phyloP scores from a whole-genome alignment of 1,140 invertebrate species.

The Eupeodes corollae region DNA sequence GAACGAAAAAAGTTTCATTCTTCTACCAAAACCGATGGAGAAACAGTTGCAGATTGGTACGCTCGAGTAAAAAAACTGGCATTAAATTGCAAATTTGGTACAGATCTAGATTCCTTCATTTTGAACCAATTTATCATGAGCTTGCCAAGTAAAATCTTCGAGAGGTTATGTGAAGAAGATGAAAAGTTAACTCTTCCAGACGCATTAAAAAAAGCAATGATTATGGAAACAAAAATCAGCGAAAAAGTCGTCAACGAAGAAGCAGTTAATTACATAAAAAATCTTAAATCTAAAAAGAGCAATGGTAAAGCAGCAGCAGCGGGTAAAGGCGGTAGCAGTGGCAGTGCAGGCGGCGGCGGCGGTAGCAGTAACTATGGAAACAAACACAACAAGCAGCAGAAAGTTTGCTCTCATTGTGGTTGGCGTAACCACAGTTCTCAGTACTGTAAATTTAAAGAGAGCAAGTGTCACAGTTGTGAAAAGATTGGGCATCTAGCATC shows the following conservation, averaged over 20 bases:
- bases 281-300: background rate
- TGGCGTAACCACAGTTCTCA: background rate
- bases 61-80: too few species aligned
- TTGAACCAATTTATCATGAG: slow-evolving; percentile 1
- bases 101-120: background rate
- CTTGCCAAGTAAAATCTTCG: background rate
- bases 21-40: too few species aligned
- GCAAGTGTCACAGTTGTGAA: background rate
- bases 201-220: slow-evolving; percentile 1
- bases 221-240: slow-evolving; percentile 1
- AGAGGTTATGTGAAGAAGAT: slow-evolving; percentile 3
- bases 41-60: too few species aligned
- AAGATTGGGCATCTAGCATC: slow-evolving; percentile 4
- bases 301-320: background rate
- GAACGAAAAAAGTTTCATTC: too few species aligned
- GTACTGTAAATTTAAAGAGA: background rate
- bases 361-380: background rate
- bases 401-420: slow-evolving; percentile 1
- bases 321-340: background rate
- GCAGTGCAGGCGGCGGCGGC: background rate
- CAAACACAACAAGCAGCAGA: background rate
- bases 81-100: too few species aligned
- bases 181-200: background rate
- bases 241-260: background rate
- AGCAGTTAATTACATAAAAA: background rate